phyloP scores from a whole-genome alignment of 2,888 invertebrate genomes.

The Formica aserva region DNA sequence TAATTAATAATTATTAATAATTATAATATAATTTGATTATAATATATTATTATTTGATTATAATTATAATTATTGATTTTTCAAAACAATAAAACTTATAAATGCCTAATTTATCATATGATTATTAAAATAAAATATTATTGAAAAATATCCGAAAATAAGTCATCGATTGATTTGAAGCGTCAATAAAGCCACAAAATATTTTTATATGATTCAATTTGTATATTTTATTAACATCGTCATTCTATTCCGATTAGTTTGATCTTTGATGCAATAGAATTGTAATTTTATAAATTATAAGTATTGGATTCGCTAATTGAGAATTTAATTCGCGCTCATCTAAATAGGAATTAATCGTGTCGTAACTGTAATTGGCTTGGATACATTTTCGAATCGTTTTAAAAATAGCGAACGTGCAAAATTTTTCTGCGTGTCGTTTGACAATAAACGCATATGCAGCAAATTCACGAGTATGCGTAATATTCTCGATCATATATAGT shows the following conservation, averaged over 20 bases:
- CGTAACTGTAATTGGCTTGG: background rate
- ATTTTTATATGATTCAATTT: background rate
- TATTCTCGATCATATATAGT: background rate
- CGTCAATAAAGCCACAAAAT: background rate
- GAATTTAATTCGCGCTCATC: constrained; percentile 20
- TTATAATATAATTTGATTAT: background rate
- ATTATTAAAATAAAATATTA: background rate
- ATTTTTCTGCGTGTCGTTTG: background rate
- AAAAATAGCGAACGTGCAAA: background rate
- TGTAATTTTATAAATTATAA: constrained; percentile 17
- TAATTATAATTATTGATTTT: background rate
- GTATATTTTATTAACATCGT: background rate
- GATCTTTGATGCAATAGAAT: background rate
- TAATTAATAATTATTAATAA: constrained; percentile 1
- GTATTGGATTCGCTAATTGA: background rate
- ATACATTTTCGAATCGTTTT: background rate
- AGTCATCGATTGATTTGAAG: background rate
- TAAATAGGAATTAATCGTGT: background rate
- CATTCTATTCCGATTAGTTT: background rate
- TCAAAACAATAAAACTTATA: background rate
- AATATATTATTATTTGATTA: constrained; percentile 11
- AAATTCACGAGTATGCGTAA: background rate
- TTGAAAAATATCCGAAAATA: background rate
- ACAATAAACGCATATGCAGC: background rate
- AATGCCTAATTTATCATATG: background rate